phyloP scores from a whole-genome alignment of 2,797 vertebrate species.

The Atherinosoma microstoma region DNA sequence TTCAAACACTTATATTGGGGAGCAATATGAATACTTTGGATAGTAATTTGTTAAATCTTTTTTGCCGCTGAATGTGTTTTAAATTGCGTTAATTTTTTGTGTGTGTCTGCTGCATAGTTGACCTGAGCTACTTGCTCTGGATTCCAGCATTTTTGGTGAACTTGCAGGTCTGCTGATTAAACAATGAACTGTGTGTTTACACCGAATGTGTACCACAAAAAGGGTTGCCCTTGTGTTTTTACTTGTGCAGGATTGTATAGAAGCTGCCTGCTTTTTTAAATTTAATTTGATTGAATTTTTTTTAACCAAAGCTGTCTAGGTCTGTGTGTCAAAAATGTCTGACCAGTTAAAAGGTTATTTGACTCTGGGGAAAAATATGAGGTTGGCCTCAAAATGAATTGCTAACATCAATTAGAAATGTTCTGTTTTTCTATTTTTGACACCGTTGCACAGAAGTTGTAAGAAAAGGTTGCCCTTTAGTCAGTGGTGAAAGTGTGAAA shows the following conservation, averaged over 20 bases:
- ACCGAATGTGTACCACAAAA: neutral
- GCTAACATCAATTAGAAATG: constrained; percentile 69
- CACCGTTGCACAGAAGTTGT: constrained; percentile 61
- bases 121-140: constrained; percentile 9
- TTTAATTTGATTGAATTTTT: neutral
- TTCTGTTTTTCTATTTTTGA: constrained; percentile 74
- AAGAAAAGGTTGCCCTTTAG: constrained; percentile 75
- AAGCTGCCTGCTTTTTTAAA: neutral
- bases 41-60: neutral
- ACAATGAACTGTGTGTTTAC: constrained; percentile 15
- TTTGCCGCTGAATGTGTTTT: neutral
- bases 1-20: neutral
- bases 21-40: neutral
- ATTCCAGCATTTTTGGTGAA: constrained; percentile 2
- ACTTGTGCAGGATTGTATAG: constrained; percentile 8
- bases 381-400: constrained; percentile 42
- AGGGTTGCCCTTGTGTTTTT: constrained; percentile 13
- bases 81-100: constrained; percentile 11
- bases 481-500: constrained; percentile 74
- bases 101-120: neutral
- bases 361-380: constrained; percentile 28
- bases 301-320: constrained; percentile 36
- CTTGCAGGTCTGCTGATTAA: constrained; percentile 8
- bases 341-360: constrained; percentile 58
- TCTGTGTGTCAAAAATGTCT: constrained; percentile 52